Base-by-base conservation (phyloP, 2,888 invertebrate species). In the Steromphala cineraria region DNA sequence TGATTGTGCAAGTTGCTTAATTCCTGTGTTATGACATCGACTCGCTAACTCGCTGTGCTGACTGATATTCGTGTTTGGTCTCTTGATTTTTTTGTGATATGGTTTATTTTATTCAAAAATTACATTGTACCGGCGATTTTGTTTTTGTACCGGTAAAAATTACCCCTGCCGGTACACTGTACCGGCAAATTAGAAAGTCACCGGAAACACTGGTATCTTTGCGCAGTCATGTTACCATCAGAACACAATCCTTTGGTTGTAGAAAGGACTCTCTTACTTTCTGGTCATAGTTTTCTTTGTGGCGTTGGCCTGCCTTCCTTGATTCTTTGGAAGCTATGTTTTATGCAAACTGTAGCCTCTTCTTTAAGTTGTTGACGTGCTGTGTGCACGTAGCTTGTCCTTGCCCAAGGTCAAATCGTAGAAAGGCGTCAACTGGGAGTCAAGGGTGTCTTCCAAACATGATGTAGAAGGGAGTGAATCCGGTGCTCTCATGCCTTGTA, bases 221-320 rank as follows among this genome's bases (percentile, higher is more conserved):
- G n/a, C n/a, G n/a, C n/a, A n/a, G n/a, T n/a, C n/a, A n/a, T n/a
- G n/a, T n/a, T n/a, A n/a, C n/a, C 56, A 56, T 19, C 1, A 56
- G 56, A n/a, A 56, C 56, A 56, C 56, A 19, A 24, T 56, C 56
- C 1, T 56, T 56, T 5, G 56, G 56, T 56, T n/a, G 10, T n/a
- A 56, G 56, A 56, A 56, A 56, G 56, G 56, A 56, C 56, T 56
- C 56, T 56, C 56, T 56, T 15, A 56, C 56, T 56, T 56, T 56
- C 56, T 56, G 7, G 56, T 56, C 56, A n/a, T 56, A n/a, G 2
- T 56, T 1, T n/a, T 56, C 19, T 56, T 56, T n/a, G 56, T 56
- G 56, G 56, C 10, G 56, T 56, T 56, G 56, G 7, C 56, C 56
- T 24, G 56, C 56, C 56, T n/a, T 56, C 56, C 56, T 56, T 1